phyloP scores from a whole-genome alignment of 2,797 vertebrate genomes.

The Pogonophryne albipinna region DNA sequence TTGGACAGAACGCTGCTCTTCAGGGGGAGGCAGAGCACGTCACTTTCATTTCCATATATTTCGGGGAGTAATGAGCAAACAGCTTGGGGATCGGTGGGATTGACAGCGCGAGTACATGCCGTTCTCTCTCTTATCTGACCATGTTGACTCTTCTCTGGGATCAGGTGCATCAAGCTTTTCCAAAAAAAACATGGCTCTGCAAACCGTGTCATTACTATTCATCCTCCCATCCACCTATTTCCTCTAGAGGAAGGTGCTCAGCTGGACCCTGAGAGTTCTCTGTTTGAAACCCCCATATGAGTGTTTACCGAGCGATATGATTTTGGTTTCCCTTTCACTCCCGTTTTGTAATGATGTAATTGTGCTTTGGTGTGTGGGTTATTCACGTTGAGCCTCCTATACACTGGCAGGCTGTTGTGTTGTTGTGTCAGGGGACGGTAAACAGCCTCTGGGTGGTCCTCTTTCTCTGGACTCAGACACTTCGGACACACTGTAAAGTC shows the following conservation, averaged over 20 bases:
- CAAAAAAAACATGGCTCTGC: slow-evolving; percentile 38
- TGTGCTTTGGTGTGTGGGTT: slow-evolving; percentile 37
- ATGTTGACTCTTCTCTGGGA: slow-evolving; percentile 48
- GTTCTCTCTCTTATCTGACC: slow-evolving; percentile 37
- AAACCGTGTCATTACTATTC: slow-evolving; percentile 39
- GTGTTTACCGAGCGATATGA: slow-evolving; percentile 38
- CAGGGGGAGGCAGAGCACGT: slow-evolving; percentile 15
- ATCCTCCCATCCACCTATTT: slow-evolving; percentile 11
- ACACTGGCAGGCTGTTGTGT: slow-evolving; percentile 55
- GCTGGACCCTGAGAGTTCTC: slow-evolving; percentile 37
- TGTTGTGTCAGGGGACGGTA: slow-evolving; percentile 70
- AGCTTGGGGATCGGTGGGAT: slow-evolving; percentile 11
- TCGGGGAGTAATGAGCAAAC: slow-evolving; percentile 55
- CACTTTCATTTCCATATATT: slow-evolving; percentile 47
- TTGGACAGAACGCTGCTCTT: slow-evolving; percentile 52
- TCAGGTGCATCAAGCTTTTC: slow-evolving; percentile 58
- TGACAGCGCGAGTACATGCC: slow-evolving; percentile 40
- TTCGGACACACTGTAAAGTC: slow-evolving; percentile 69
- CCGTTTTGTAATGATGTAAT: slow-evolving; percentile 49
- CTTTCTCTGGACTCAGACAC: slow-evolving; percentile 51
- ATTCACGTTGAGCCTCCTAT: slow-evolving; percentile 37
- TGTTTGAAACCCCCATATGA: slow-evolving; percentile 23
- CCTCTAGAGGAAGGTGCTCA: slow-evolving; percentile 53
- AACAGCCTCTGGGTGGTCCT: slow-evolving; percentile 81
- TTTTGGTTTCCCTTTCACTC: slow-evolving; percentile 35